Percentiles rank a stretch among this genome's conserved stretches.
These are phyloP conservation scores for Uropsilus gracilis DNA, from an alignment of 2,113 vertebrate genomes.

Conservation along the genomic window DNA sequence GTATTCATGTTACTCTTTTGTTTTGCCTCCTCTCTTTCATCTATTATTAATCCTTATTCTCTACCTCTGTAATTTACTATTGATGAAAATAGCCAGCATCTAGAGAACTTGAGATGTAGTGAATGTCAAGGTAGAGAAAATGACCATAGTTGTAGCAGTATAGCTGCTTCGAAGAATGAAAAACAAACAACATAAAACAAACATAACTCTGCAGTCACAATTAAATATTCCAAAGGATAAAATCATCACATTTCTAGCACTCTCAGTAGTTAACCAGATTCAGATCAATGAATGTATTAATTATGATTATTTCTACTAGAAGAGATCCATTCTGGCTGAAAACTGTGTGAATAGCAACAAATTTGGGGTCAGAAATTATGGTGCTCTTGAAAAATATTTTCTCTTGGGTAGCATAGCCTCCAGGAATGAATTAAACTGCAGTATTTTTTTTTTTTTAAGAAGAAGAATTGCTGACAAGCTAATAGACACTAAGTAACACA, in stretches of 20 bases:
- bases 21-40: not conserved
- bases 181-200: too few relatives aligned
- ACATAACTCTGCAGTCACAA: not conserved
- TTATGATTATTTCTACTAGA: not conserved
- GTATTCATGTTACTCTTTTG: not conserved
- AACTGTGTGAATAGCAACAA: not conserved
- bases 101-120: not conserved
- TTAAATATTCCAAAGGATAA: not conserved
- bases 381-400: constrained; percentile 20
- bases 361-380: not conserved
- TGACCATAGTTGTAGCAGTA: not conserved
- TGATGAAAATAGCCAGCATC: not conserved
- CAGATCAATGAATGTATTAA: not conserved
- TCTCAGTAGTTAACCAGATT: not conserved
- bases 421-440: constrained; percentile 50
- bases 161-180: not conserved
- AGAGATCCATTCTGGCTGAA: not conserved
- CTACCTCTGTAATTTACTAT: not conserved
- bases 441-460: constrained; percentile 48
- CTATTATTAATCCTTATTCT: not conserved
- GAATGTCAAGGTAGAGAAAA: not conserved
- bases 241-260: not conserved
- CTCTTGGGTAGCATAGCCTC: not conserved
- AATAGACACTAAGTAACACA: constrained; percentile 38
- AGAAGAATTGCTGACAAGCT: constrained; percentile 16